Conservation (phyloP, 35 echinoderm and acorn worm species). For the Diadema setosum region DNA sequence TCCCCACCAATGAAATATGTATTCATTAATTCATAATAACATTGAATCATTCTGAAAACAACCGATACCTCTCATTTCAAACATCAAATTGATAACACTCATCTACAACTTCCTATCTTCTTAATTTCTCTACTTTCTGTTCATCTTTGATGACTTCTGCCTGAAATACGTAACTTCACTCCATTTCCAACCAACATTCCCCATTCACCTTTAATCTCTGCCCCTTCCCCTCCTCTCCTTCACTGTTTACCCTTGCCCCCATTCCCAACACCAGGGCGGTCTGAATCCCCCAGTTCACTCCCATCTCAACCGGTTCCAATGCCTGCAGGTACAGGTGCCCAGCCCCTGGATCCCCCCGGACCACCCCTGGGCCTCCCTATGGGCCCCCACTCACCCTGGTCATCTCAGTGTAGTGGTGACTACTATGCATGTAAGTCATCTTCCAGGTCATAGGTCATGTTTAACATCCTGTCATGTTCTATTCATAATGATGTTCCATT, state of each 20-base stretch:
- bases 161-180: too few species aligned
- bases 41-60: too few species aligned
- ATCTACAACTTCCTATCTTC: too few species aligned
- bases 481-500: too few species aligned
- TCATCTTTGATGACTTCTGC: too few species aligned
- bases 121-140: too few species aligned
- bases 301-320: conserved; percentile 43
- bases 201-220: background rate
- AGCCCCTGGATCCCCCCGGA: conserved; percentile 14
- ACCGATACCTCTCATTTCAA: too few species aligned
- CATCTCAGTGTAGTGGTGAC: conserved; percentile 29
- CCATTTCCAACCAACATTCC: background rate
- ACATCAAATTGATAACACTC: too few species aligned
- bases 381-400: conserved; percentile 13
- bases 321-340: background rate
- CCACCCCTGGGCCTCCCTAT: background rate
- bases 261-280: conserved; percentile 18
- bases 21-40: too few species aligned
- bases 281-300: conserved; percentile 49
- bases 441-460: too few species aligned
- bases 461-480: too few species aligned
- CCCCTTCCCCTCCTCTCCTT: background rate
- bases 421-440: conserved; percentile 24
- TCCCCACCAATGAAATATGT: too few species aligned
- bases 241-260: background rate